Evolutionary conservation across 2,113 vertebrate species (phyloP).

Genomic region (Patagioenas fasciata): DNA sequence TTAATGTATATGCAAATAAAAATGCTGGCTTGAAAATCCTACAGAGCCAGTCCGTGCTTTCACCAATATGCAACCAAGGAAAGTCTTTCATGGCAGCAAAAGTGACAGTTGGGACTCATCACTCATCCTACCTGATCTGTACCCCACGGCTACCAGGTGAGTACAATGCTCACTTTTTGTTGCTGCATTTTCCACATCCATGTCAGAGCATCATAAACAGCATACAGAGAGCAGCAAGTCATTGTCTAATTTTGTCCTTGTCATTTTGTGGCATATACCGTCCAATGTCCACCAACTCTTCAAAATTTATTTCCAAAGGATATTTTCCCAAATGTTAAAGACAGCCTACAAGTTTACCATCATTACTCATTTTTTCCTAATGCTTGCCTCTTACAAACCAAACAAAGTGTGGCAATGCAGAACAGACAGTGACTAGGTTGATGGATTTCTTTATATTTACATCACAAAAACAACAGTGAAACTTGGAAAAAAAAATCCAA

Average conservation of each 20-base stretch:
- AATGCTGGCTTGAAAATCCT: neutral
- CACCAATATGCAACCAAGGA: neutral
- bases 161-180: fast-evolving
- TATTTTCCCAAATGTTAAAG: neutral
- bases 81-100: neutral
- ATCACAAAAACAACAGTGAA: neutral
- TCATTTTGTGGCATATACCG: neutral
- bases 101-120: fast-evolving
- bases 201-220: neutral
- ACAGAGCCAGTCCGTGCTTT: neutral
- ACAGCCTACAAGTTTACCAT: neutral
- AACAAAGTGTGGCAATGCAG: neutral
- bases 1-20: neutral
- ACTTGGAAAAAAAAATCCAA: neutral
- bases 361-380: neutral
- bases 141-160: fast-evolving
- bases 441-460: neutral
- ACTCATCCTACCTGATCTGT: too few relatives aligned
- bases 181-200: neutral
- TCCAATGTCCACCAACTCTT: neutral
- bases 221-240: neutral
- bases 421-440: neutral
- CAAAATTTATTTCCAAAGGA: neutral
- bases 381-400: neutral
- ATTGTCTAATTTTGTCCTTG: neutral